Conservation (phyloP, 2,797 vertebrate genomes). For the Diplodus sargus region DNA sequence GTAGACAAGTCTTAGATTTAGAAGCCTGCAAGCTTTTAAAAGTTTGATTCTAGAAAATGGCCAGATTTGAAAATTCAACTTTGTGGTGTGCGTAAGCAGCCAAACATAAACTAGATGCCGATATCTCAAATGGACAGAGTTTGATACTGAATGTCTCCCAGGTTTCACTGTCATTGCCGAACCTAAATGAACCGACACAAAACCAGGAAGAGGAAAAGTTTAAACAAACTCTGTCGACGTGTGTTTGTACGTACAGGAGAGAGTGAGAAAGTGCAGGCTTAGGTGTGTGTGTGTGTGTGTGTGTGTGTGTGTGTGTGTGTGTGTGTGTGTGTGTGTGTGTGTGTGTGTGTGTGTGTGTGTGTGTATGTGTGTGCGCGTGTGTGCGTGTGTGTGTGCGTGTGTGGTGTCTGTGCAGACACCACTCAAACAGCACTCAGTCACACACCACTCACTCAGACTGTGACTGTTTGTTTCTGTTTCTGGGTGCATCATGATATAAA, state of each 20-base stretch:
- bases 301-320: slow-evolving; percentile 9
- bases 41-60: too few species aligned
- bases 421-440: slow-evolving; percentile 15
- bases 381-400: slow-evolving; percentile 1
- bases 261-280: slow-evolving; percentile 3
- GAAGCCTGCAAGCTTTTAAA: not conserved
- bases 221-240: slow-evolving; percentile 3
- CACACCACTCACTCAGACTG: slow-evolving; percentile 4
- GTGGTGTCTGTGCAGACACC: slow-evolving; percentile 7
- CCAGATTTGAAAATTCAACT: too few species aligned
- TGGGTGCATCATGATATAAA: slow-evolving; percentile 33
- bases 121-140: not conserved
- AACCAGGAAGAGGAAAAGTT: not conserved
- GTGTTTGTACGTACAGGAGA: not conserved
- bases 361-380: slow-evolving; percentile 7
- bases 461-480: slow-evolving; percentile 20
- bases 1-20: not conserved
- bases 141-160: not conserved
- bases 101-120: not conserved
- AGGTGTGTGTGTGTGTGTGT: slow-evolving; percentile 3
- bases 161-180: not conserved
- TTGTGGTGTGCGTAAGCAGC: not conserved
- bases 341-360: slow-evolving; percentile 14
- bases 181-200: not conserved
- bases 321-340: slow-evolving; percentile 6